phyloP scores from a whole-genome alignment of 2,888 invertebrate genomes.

The Lasioglossum vierecki region DNA sequence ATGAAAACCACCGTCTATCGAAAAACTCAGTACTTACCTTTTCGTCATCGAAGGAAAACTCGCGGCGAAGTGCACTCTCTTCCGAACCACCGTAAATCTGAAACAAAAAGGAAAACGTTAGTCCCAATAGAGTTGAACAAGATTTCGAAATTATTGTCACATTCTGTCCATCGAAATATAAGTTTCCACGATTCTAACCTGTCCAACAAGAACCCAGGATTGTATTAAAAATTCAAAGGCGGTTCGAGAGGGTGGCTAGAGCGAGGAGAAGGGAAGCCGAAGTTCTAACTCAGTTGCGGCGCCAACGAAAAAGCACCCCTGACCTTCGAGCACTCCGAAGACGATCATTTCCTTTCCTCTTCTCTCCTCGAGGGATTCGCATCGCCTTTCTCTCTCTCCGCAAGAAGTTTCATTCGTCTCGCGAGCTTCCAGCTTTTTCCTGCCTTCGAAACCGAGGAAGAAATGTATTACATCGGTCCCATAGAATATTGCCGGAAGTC shows the following conservation, averaged over 20 bases:
- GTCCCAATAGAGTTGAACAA: not conserved
- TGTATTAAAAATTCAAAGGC: conserved; percentile 61
- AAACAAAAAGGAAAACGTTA: conserved; percentile 30
- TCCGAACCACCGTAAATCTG: not conserved
- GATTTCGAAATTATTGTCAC: conserved; percentile 36
- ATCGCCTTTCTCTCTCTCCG: conserved; percentile 54
- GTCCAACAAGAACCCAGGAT: not conserved
- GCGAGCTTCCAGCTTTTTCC: conserved; percentile 30
- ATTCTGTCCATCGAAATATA: conserved; percentile 3
- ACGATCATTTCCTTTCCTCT: conserved; percentile 40
- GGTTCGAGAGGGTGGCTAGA: not conserved
- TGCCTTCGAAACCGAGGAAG: conserved; percentile 40
- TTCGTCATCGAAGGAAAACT: not conserved
- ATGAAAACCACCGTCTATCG: too few species aligned
- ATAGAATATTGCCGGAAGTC: conserved; percentile 31
- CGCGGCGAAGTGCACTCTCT: not conserved
- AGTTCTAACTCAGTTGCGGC: conserved; percentile 56
- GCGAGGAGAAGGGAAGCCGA: conserved; percentile 14
- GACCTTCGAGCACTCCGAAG: conserved; percentile 62
- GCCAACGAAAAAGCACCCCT: conserved; percentile 62
- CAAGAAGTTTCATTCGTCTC: conserved; percentile 64
- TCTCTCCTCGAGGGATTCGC: conserved; percentile 23
- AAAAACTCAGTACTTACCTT: conserved; percentile 27
- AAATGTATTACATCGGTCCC: conserved; percentile 48
- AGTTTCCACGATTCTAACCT: conserved; percentile 19